phyloP scores from a whole-genome alignment of 2,113 vertebrate genomes.

The Nothocercus nigrocapillus region DNA sequence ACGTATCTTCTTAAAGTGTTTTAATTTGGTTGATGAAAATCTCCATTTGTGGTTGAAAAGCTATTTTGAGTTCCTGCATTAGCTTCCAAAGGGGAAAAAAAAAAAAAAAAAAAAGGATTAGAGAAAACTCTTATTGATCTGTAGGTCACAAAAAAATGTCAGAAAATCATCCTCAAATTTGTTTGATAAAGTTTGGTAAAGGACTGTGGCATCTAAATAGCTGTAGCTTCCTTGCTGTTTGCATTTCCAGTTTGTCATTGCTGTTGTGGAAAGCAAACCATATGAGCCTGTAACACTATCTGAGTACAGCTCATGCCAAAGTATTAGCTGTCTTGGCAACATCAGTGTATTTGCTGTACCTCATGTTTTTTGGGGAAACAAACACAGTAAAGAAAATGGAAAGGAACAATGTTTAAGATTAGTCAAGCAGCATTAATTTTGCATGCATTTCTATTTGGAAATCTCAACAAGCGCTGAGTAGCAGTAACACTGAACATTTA shows the following conservation, averaged over 20 bases:
- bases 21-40: conserved; percentile 1
- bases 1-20: neutral
- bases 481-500: neutral
- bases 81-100: neutral
- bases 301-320: neutral
- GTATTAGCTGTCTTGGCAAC: neutral
- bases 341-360: neutral
- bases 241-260: neutral
- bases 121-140: neutral
- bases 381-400: neutral
- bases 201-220: neutral
- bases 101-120: neutral
- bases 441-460: neutral
- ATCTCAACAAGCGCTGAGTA: neutral
- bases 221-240: neutral
- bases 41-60: neutral
- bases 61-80: neutral
- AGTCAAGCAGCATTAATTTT: neutral
- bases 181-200: neutral
- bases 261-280: neutral
- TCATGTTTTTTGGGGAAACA: neutral
- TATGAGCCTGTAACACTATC: neutral
- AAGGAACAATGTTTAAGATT: neutral
- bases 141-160: neutral
- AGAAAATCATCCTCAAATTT: neutral